phyloP scores from a whole-genome alignment of 2,113 vertebrate genomes.

The Octodon degus region DNA sequence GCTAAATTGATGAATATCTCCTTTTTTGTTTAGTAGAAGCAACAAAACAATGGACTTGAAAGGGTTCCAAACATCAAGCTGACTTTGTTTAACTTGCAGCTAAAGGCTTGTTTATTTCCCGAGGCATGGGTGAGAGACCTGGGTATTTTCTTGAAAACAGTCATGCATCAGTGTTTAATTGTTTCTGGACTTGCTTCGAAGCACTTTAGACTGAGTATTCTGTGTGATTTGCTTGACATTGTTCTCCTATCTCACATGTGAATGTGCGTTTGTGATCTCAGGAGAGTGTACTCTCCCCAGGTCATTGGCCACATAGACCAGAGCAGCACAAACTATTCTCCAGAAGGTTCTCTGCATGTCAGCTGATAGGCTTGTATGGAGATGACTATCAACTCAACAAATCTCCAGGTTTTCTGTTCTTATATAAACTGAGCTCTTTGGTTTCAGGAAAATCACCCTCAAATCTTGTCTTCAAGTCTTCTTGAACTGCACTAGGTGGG shows the following conservation, averaged over 20 bases:
- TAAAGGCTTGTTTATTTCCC: not conserved
- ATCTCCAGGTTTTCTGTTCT: not conserved
- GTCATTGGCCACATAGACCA: not conserved
- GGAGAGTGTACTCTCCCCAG: not conserved
- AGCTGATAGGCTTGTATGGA: not conserved
- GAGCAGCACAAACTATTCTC: not conserved
- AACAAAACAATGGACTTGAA: not conserved
- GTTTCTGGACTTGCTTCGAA: not conserved
- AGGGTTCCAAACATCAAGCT: not conserved
- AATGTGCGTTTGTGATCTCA: not conserved
- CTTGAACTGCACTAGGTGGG: not conserved
- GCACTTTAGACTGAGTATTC: not conserved
- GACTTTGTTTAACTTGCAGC: not conserved
- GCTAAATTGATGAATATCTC: not conserved
- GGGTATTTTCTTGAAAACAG: not conserved
- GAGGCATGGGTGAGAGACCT: not conserved
- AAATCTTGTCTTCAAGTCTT: not conserved
- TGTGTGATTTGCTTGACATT: not conserved
- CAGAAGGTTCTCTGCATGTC: not conserved
- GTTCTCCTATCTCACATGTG: not conserved
- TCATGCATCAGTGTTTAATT: not conserved
- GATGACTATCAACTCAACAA: not conserved
- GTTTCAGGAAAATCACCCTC: not conserved
- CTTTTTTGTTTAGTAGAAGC: not conserved
- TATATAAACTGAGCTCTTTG: not conserved